Conservation (phyloP, 2,797 vertebrate genomes). For the Odontamblyopus rebecca region DNA sequence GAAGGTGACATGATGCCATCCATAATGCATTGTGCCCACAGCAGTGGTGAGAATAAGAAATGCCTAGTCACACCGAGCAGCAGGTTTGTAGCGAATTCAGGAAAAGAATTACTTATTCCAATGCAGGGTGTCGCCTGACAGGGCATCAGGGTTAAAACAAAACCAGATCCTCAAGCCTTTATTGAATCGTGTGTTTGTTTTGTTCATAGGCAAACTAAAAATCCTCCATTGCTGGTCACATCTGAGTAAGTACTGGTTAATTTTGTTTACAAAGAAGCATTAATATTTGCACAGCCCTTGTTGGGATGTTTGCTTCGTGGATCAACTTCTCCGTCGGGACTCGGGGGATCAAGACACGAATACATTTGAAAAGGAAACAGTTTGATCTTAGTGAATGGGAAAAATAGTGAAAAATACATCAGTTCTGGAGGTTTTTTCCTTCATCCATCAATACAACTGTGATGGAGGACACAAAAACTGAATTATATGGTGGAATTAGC, state of each 20-base stretch:
- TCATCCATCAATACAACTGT: too few relatives aligned
- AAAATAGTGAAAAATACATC: too few relatives aligned
- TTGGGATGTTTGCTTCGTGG: neutral
- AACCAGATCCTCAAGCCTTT: neutral
- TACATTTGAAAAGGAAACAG: neutral
- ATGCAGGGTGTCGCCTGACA: neutral
- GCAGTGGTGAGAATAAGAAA: constrained; percentile 17
- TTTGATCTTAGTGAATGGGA: too few relatives aligned
- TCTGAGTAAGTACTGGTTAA: neutral
- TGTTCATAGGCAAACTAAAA: neutral
- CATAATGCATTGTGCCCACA: constrained; percentile 44
- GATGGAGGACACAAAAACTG: too few relatives aligned
- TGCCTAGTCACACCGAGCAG: neutral
- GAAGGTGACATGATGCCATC: constrained; percentile 31
- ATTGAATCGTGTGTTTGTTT: neutral
- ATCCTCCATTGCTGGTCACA: neutral
- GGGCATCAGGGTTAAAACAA: neutral
- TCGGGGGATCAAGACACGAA: neutral
- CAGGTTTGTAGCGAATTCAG: neutral
- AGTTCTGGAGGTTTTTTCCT: too few relatives aligned
- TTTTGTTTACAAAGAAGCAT: neutral
- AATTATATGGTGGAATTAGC: too few relatives aligned
- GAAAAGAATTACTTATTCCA: neutral
- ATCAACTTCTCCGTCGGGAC: neutral
- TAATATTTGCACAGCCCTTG: constrained; percentile 3